Evolutionary conservation across 2,113 vertebrate species (phyloP).

Genomic region (Anhinga rufa): DNA sequence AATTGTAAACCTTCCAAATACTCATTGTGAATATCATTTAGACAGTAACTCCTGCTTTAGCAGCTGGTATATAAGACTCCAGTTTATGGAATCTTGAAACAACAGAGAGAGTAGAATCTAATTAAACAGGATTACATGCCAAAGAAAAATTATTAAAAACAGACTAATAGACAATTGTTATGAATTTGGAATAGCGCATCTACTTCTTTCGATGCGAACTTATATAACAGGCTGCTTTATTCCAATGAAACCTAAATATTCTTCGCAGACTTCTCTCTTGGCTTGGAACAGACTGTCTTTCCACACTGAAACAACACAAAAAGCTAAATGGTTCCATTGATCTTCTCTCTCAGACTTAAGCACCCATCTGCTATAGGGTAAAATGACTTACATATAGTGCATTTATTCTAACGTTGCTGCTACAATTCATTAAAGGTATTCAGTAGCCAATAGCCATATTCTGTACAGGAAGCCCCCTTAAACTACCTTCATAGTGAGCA

Average conservation of each 20-base stretch:
- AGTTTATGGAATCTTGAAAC: conserved; percentile 84
- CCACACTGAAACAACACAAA: conserved; percentile 49
- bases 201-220: conserved; percentile 60
- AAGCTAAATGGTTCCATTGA: conserved; percentile 57
- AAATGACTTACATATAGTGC: conserved; percentile 11
- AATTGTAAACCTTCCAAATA: conserved; percentile 84
- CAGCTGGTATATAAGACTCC: conserved; percentile 81
- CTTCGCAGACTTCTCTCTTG: conserved; percentile 43
- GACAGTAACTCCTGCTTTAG: conserved; percentile 79
- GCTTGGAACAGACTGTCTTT: conserved; percentile 55
- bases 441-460: background rate
- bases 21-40: conserved; percentile 83
- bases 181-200: conserved; percentile 64
- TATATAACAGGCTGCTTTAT: conserved; percentile 45
- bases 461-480: background rate
- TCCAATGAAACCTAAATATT: conserved; percentile 48
- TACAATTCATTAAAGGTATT: background rate
- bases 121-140: conserved; percentile 85
- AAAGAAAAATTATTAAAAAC: conserved; percentile 84
- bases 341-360: conserved; percentile 58
- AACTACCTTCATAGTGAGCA: background rate
- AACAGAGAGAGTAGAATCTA: conserved; percentile 81
- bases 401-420: background rate
- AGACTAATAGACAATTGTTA: conserved; percentile 79
- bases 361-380: conserved; percentile 47